These are phyloP conservation scores for Nezara viridula DNA, from an alignment of 2,888 invertebrate species.

Conservation along the genomic window DNA sequence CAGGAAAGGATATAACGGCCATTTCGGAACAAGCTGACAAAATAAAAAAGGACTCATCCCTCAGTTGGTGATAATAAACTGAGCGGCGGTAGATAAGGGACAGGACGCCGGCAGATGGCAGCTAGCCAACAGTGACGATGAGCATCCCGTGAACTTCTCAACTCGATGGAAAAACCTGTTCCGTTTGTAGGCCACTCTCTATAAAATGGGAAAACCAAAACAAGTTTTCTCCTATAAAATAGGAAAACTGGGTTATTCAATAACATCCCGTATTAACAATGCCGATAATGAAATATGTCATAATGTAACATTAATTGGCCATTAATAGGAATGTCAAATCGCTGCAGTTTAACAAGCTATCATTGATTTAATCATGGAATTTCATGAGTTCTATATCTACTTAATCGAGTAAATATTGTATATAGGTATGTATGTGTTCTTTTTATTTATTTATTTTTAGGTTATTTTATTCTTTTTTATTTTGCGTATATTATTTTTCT, in stretches of 20 bases:
- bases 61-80: constrained; percentile 21
- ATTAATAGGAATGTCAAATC: too few relatives aligned
- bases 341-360: too few relatives aligned
- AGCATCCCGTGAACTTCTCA: background rate
- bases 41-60: constrained; percentile 18
- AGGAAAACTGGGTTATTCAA: background rate
- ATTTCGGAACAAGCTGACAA: constrained; percentile 19
- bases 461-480: too few relatives aligned
- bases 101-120: constrained; percentile 17
- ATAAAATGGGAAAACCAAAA: constrained; percentile 1
- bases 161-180: constrained; percentile 35
- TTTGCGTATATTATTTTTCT: too few relatives aligned
- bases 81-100: constrained; percentile 12
- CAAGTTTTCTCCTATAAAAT: background rate
- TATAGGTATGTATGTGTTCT: too few relatives aligned
- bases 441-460: too few relatives aligned
- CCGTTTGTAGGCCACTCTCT: background rate
- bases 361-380: too few relatives aligned
- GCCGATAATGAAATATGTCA: background rate
- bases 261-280: background rate
- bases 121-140: constrained; percentile 1
- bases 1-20: constrained; percentile 28
- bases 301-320: background rate
- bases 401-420: too few relatives aligned
- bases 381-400: too few relatives aligned